phyloP scores from a whole-genome alignment of 2,888 invertebrate genomes.

The Siphlonurus alternatus region DNA sequence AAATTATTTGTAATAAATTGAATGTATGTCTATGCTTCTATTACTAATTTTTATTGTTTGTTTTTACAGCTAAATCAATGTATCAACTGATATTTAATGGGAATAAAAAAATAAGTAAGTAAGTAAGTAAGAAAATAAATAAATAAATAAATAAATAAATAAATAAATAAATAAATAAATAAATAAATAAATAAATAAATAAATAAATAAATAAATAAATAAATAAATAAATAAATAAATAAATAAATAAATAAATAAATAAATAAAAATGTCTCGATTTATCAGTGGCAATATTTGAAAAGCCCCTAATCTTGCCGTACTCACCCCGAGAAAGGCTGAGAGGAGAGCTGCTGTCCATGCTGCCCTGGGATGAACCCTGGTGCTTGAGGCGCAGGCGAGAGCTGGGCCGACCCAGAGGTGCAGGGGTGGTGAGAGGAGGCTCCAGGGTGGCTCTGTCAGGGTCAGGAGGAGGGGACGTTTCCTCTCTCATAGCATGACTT shows the following conservation, averaged over 20 bases:
- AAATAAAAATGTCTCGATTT: neutral
- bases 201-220: too few species aligned
- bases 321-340: constrained; percentile 34
- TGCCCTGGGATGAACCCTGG: constrained; percentile 29
- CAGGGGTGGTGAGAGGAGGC: constrained; percentile 22
- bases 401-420: constrained; percentile 22
- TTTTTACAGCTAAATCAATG: too few species aligned
- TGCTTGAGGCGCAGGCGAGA: constrained; percentile 27
- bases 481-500: constrained; percentile 80
- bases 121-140: too few species aligned
- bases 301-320: too few species aligned
- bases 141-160: too few species aligned
- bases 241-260: constrained; percentile 7
- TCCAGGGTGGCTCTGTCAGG: constrained; percentile 21
- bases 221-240: constrained; percentile 10
- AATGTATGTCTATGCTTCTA: too few species aligned
- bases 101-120: too few species aligned
- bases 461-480: constrained; percentile 36
- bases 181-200: too few species aligned
- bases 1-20: too few species aligned
- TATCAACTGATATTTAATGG: too few species aligned
- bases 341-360: constrained; percentile 24
- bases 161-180: too few species aligned
- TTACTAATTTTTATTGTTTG: too few species aligned
- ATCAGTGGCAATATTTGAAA: neutral